These are phyloP conservation scores for Microdon myrmicae DNA, from an alignment of 2,888 invertebrate genomes.

Conservation along the genomic window DNA sequence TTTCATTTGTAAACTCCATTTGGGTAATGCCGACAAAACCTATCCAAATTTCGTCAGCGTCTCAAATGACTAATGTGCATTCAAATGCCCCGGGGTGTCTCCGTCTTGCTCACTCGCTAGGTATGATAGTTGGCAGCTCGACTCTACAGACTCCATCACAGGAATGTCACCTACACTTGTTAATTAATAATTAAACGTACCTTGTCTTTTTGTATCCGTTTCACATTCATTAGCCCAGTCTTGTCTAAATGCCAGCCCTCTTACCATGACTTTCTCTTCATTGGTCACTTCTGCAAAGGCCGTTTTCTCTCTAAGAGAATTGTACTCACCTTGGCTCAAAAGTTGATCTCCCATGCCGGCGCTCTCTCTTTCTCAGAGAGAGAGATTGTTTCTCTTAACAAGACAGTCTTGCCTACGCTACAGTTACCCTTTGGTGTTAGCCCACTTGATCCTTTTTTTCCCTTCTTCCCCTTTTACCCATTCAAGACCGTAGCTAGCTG, in stretches of 20 bases:
- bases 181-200: constrained; percentile 48
- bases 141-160: constrained; percentile 48
- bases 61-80: too few relatives aligned
- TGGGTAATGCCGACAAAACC: too few relatives aligned
- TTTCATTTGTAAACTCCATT: too few relatives aligned
- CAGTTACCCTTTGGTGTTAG: constrained; percentile 48
- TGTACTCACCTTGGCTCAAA: neutral
- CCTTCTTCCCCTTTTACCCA: constrained; percentile 23
- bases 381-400: constrained; percentile 17
- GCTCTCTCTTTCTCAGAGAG: neutral
- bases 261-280: constrained; percentile 2
- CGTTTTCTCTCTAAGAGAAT: neutral
- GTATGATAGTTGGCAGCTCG: too few relatives aligned
- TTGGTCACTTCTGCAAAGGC: constrained; percentile 20
- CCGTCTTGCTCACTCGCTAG: too few relatives aligned
- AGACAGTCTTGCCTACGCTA: constrained; percentile 36
- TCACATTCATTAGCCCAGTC: constrained; percentile 1
- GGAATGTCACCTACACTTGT: constrained; percentile 53
- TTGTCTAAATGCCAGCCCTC: constrained; percentile 13
- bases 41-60: too few relatives aligned
- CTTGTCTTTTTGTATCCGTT: constrained; percentile 17
- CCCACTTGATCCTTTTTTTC: too few relatives aligned
- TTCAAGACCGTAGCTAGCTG: constrained; percentile 26
- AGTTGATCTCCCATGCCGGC: neutral
- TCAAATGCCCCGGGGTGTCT: too few relatives aligned